Conservation (phyloP, 92 coral and sea anemone species). For the Desmophyllum pertusum region DNA sequence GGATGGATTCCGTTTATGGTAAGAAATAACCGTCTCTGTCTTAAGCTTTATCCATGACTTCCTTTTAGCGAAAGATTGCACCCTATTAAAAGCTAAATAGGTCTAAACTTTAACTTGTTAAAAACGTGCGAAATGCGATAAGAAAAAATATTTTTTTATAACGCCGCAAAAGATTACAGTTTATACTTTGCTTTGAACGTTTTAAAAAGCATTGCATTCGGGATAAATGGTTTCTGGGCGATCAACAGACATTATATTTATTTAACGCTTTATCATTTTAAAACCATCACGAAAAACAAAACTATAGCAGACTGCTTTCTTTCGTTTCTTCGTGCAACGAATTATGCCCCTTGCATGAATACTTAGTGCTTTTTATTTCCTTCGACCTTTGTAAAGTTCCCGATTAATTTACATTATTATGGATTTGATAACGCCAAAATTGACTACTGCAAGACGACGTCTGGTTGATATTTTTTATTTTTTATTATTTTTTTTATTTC, state of each 20-base stretch:
- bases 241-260: neutral
- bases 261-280: neutral
- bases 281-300: neutral
- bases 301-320: neutral
- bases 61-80: neutral
- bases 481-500: no score
- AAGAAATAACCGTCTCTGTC: constrained; percentile 22
- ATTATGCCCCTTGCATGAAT: neutral
- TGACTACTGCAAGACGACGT: neutral
- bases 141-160: neutral
- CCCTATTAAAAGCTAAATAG: no score
- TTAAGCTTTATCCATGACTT: neutral
- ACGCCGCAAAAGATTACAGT: neutral
- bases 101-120: neutral
- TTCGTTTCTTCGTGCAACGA: neutral
- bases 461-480: no score
- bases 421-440: constrained; percentile 5
- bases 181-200: no score
- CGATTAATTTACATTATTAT: neutral
- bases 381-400: neutral
- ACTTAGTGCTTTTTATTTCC: neutral
- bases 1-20: constrained; percentile 92
- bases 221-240: neutral
- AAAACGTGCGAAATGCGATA: neutral
- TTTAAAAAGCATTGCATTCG: neutral